Evolutionary conservation across 2,113 vertebrate species (phyloP).

Genomic region (Eonycteris spelaea): DNA sequence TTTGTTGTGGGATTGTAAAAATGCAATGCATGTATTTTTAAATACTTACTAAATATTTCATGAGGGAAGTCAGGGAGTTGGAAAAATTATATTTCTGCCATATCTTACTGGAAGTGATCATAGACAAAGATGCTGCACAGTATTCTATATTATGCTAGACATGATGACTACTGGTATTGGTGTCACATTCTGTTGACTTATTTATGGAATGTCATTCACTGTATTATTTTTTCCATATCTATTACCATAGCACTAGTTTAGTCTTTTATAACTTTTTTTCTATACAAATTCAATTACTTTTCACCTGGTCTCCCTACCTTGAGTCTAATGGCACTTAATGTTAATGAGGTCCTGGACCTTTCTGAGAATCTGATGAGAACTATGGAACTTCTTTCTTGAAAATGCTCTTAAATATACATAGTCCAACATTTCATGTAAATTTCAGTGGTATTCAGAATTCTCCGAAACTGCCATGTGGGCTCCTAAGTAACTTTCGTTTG

Average conservation of each 20-base stretch:
- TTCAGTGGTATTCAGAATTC: not conserved
- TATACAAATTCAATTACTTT: constrained; percentile 19
- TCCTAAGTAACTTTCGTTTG: not conserved
- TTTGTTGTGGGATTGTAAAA: not conserved
- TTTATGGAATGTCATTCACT: not conserved
- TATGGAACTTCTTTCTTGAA: not conserved
- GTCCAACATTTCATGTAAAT: not conserved
- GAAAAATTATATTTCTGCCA: not conserved
- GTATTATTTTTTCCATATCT: not conserved
- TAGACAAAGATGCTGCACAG: not conserved
- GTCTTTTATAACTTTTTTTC: not conserved
- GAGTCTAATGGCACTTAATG: constrained; percentile 20
- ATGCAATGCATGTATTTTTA: not conserved
- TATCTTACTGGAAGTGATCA: not conserved
- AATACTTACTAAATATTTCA: not conserved
- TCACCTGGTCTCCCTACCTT: not conserved
- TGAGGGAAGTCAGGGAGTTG: not conserved
- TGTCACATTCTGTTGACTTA: not conserved
- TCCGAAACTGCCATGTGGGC: not conserved
- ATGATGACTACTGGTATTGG: not conserved
- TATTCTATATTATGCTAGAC: not conserved
- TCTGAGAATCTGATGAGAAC: not conserved
- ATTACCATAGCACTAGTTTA: not conserved
- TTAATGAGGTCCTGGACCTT: not conserved
- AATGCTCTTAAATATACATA: not conserved